Evolutionary conservation across 2,888 invertebrate genomes (phyloP).

Genomic region (Noctua janthe): DNA sequence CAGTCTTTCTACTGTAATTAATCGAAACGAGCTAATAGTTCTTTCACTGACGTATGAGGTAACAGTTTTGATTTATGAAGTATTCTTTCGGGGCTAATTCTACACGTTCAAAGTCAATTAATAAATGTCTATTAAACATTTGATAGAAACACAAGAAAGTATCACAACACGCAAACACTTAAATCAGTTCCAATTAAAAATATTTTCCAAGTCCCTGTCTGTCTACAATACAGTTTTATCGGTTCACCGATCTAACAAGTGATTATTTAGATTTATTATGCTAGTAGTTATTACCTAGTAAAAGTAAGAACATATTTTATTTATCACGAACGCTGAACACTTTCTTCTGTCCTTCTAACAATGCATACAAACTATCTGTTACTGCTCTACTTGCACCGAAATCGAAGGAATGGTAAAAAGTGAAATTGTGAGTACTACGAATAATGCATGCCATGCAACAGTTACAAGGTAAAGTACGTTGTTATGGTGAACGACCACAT

Average conservation of each 20-base stretch:
- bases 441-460: constrained; percentile 66
- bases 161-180: constrained; percentile 51
- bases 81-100: not conserved
- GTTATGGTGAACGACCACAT: constrained; percentile 55
- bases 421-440: constrained; percentile 56
- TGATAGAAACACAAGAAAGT: constrained; percentile 38
- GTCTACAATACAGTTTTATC: constrained; percentile 36
- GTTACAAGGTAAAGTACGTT: constrained; percentile 48
- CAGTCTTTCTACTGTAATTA: not conserved
- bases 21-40: not conserved
- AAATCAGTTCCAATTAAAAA: constrained; percentile 45
- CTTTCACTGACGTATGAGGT: not conserved
- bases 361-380: constrained; percentile 57
- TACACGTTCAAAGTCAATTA: constrained; percentile 1
- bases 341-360: constrained; percentile 61
- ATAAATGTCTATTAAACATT: constrained; percentile 17
- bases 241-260: constrained; percentile 29
- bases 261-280: constrained; percentile 27
- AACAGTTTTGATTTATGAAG: not conserved
- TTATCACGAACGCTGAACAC: constrained; percentile 44
- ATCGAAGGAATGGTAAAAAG: constrained; percentile 63
- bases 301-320: constrained; percentile 55
- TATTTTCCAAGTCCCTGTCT: constrained; percentile 31
- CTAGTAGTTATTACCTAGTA: constrained; percentile 36
- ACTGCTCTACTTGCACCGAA: constrained; percentile 63